Evolutionary conservation across 2,888 invertebrate species (phyloP), one percentile per base, ranked within the genome.

Genomic region (Tortrix viridana): DNA sequence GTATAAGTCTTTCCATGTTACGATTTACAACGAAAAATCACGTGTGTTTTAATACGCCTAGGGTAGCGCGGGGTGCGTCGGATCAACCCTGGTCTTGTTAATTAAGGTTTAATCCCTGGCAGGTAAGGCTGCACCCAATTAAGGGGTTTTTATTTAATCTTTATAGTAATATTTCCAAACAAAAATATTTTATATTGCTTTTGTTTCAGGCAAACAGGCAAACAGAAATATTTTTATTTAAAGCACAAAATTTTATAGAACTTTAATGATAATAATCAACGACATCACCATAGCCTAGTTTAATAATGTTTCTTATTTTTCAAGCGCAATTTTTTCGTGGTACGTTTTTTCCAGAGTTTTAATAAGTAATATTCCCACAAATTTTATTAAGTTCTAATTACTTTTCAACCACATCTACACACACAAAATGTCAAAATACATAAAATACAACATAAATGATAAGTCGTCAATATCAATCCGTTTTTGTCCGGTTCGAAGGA

Each of bases 71-170:
- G 22, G 18, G 16, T 14, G 2, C 32, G 26, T 48, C 41, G 19
- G 41, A 19, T 20, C 19, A 20, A 12, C 12, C 22, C 32, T 2
- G 18, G 41, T 14, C 22, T n/a, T n/a, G 38, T 22, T 37, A 60
- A 57, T 63, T 48, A 64, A 64, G 57, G 44, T 57, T 66, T 64
- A 50, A 57, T 57, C 57, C 55, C 69, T 75, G 77, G 74, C 86
- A 85, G 86, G 85, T 85, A 80, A 80, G 73, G 70, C 74, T 69
- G 71, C 71, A 76, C 74, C 84, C 85, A 84, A 84, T 84, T 84
- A 83, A 79, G 71, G 71, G 77, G 12, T 84, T 78, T 79, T 84
- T 80, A 41, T 53, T 41, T 38, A 50, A 41, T 41, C n/a, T 16
- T 41, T 41, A 5, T 32, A 16, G 14, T 22, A 56, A 9, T 26